Evolutionary conservation across 2,797 vertebrate species (phyloP), one percentile per base, ranked within the genome.

Genomic region (Acanthurus lineatus): DNA sequence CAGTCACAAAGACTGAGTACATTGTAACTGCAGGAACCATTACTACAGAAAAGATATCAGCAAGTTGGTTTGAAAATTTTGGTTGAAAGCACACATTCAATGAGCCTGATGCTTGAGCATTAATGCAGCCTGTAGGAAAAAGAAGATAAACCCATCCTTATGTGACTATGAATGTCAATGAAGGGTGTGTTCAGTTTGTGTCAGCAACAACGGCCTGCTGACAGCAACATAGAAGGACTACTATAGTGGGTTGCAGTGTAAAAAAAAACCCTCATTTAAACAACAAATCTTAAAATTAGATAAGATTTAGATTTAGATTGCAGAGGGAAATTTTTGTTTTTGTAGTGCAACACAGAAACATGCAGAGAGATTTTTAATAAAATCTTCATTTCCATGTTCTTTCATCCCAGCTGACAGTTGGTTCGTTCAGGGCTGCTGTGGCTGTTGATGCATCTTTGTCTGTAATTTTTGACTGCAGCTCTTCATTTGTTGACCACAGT

Each of bases 101-200:
- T 62, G 57, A 76, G 56, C 35, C 42, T 51, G 51, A 51, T 77
- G 20, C 38, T 63, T 73, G 42, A 17, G 49, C 57, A 57, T 56
- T 62, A 57, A 38, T 65, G 69, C 22, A 22, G 44, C 20, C 59
- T 75, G 65, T 52, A 53, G 25, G 15, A 66, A 67, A 63, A 5
- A 38, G 17, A 57, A 67, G 48, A 71, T 66, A 42, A 69, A 79
- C 28, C 51, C 58, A 22, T 56, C 17, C 16, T 71, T 62, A 16
- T 32, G 22, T 83, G 79, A 82, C 70, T 63, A 8, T 73, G 67
- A 77, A 84, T 70, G 60, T 54, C 51, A 77, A 52, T 53, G 59
- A 40, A 16, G 67, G 67, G 60, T 1, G 20, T 28, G 54, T 47
- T 63, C 45, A 47, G n/a, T 47, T 38, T 38, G 16, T 75, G 56